Evolutionary conservation across 2,797 vertebrate species (phyloP).

Genomic region (Eulemur mongoz): DNA sequence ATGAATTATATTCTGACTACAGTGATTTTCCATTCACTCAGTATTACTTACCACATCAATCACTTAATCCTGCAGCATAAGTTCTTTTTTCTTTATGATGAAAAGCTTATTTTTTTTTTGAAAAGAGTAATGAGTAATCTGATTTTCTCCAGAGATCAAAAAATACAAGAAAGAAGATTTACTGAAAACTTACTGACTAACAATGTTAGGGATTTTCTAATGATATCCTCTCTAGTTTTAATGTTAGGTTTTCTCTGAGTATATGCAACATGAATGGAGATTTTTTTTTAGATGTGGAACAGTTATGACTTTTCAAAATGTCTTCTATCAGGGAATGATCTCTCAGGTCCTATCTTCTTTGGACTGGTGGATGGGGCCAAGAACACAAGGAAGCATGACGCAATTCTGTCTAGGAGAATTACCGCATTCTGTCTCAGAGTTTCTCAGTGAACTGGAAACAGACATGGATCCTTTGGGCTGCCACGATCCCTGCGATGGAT

Average conservation of each 20-base stretch:
- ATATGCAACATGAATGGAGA: not conserved
- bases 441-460: not conserved
- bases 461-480: not conserved
- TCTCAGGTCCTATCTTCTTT: not conserved
- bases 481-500: not conserved
- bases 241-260: not conserved
- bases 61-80: not conserved
- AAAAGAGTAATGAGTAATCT: constrained; percentile 39
- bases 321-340: not conserved
- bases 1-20: constrained; percentile 36
- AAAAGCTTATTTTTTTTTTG: not conserved
- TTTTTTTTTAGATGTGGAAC: not conserved
- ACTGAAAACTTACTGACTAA: constrained; percentile 6
- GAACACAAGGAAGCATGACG: accelerated
- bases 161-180: constrained; percentile 27
- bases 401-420: not conserved
- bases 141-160: constrained; percentile 23
- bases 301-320: not conserved
- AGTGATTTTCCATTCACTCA: constrained; percentile 55
- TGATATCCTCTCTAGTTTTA: not conserved
- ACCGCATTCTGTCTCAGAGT: accelerated
- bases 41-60: constrained; percentile 45
- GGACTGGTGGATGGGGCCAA: not conserved
- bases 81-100: constrained; percentile 26
- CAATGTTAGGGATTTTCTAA: not conserved